Evolutionary conservation across 2,113 vertebrate species (phyloP), one percentile per base, ranked within the genome.

Genomic region (Esox niger): DNA sequence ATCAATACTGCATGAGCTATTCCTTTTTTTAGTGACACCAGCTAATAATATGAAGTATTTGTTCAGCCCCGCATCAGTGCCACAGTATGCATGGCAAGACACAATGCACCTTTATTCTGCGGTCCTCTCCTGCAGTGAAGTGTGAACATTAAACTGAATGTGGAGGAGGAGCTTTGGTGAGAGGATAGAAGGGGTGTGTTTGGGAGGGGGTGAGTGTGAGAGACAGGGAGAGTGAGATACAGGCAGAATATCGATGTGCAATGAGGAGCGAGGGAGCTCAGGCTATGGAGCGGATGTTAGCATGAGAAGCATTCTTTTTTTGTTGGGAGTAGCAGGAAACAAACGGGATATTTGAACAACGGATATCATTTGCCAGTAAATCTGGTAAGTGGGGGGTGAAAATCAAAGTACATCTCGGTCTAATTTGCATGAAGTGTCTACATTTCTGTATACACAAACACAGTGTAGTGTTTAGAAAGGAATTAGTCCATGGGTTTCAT

Each of bases 131-230:
- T 86, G 86, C 88, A 84, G 86, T 84, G 84, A 81, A 80, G 83
- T 79, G 78, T 79, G 77, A 87, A 84, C 64, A 77, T 84, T 84
- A 72, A 84, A 81, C 81, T 76, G 81, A 76, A 82, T 77, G 76
- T 84, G 83, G 80, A 88, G 87, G 89, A 87, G 86, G 87, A 86
- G 87, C 84, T 68, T 81, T 81, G 32, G 49, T 65, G 23, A 38
- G 67, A 56, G 64, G 27, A 47, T 20, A 38, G 33, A 54, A 13
- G 25, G 68, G 56, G 30, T 21, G 59, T 2, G 25, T 49, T 31
- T n/a, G 17, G 54, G 49, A 62, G 64, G 20, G 46, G 32, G 17
- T 11, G 38, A 6, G 8, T 47, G 23, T 25, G 25, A 60, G 54
- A 62, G 64, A 66, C 62, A 25, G 67, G 64, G 56, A 49, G 75